Percentiles rank a stretch among this genome's conserved stretches.
Conservation (phyloP, 2,113 vertebrate genomes). For the Mesembrinibis cayennensis region DNA sequence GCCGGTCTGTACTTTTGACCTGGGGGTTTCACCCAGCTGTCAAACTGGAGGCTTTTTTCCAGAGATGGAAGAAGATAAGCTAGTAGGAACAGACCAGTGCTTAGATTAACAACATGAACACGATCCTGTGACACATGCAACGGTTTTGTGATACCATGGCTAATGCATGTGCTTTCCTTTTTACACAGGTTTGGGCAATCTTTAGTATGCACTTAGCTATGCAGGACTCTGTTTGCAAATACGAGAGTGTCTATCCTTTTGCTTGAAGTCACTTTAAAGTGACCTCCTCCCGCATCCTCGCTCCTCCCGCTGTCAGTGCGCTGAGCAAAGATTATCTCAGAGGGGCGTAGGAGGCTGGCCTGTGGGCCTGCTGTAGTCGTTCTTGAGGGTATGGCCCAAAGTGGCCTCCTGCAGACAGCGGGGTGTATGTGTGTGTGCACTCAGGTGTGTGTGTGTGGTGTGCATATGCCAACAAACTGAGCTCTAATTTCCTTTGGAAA, state of each 20-base stretch:
- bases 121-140: not conserved
- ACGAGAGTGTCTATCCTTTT: not conserved
- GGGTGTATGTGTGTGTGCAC: rapidly evolving
- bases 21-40: not conserved
- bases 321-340: not conserved
- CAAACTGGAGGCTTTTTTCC: not conserved
- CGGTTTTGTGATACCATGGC: rapidly evolving
- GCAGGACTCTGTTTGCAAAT: not conserved
- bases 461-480: not conserved
- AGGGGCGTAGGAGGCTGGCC: not conserved
- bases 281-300: not conserved
- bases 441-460: rapidly evolving
- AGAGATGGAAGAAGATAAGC: not conserved
- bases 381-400: not conserved
- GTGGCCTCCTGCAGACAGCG: not conserved
- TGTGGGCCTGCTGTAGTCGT: not conserved
- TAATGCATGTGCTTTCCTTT: not conserved
- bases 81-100: not conserved
- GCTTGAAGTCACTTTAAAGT: not conserved
- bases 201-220: not conserved
- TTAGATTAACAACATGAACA: not conserved
- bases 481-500: not conserved
- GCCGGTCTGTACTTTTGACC: not conserved
- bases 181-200: not conserved
- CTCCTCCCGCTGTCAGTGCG: rapidly evolving